Conservation (phyloP, 1,140 invertebrate species). For the Palaemon carinicauda region DNA sequence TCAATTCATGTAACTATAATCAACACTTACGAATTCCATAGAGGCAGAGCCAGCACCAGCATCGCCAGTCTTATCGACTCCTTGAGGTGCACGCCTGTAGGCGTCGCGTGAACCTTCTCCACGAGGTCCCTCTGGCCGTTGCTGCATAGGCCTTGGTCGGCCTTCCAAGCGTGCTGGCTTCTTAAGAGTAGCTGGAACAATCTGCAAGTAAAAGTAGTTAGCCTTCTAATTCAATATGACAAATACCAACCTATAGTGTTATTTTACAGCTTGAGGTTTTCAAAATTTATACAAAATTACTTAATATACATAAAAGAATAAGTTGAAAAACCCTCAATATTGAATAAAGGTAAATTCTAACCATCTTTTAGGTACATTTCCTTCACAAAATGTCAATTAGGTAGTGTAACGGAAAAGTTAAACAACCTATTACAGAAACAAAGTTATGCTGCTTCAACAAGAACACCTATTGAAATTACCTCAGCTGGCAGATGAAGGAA, state of each 20-base stretch:
- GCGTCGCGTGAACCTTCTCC: conserved; percentile 78
- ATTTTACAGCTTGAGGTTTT: too few relatives aligned
- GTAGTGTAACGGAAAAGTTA: too few relatives aligned
- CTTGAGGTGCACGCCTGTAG: conserved; percentile 80
- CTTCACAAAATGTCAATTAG: too few relatives aligned
- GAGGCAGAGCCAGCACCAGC: conserved; percentile 88
- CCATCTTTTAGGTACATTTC: too few relatives aligned
- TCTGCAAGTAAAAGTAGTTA: conserved; percentile 66
- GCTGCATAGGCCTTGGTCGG: conserved; percentile 67
- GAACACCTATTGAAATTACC: conserved; percentile 61
- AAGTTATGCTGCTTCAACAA: neutral
- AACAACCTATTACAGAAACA: too few relatives aligned
- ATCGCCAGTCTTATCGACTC: conserved; percentile 90
- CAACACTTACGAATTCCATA: conserved; percentile 78
- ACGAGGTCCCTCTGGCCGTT: conserved; percentile 70
- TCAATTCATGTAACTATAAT: too few relatives aligned
- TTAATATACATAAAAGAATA: too few relatives aligned
- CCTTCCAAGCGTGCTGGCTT: conserved; percentile 81
- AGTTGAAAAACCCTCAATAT: too few relatives aligned
- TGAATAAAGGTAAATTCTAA: too few relatives aligned
- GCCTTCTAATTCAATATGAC: too few relatives aligned
- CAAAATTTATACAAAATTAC: too few relatives aligned
- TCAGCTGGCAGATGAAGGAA: conserved; percentile 96
- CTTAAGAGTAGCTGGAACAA: conserved; percentile 97
- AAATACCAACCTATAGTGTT: too few relatives aligned